Conservation (phyloP, 2,888 invertebrate genomes). For the Luperina nickerlii region DNA sequence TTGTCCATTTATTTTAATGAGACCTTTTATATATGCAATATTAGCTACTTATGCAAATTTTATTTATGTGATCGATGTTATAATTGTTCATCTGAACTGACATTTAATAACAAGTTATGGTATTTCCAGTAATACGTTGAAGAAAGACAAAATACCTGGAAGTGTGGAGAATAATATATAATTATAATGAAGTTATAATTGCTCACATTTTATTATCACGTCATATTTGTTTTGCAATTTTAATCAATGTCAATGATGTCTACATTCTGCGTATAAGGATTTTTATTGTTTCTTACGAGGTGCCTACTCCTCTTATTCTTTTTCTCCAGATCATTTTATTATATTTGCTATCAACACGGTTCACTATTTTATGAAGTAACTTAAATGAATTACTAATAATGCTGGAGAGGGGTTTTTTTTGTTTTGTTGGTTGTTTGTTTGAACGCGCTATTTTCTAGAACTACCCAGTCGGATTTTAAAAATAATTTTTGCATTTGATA, state of each 20-base stretch:
- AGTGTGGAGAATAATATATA: slow-evolving; percentile 25
- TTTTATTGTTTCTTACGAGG: background rate
- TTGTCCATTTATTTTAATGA: too few species aligned
- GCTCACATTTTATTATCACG: slow-evolving; percentile 26
- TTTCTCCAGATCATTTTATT: background rate
- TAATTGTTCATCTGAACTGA: slow-evolving; percentile 5
- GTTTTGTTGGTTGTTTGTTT: background rate
- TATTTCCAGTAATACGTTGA: slow-evolving; percentile 38
- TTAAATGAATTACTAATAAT: background rate
- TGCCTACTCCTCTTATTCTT: background rate
- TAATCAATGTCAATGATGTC: slow-evolving; percentile 14
- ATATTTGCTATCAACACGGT: background rate
- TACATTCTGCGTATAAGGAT: slow-evolving; percentile 18
- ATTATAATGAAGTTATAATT: slow-evolving; percentile 14
- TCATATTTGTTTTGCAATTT: slow-evolving; percentile 25
- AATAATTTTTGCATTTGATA: background rate
- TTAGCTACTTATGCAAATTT: slow-evolving; percentile 32
- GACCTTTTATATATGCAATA: background rate
- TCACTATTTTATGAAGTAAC: background rate
- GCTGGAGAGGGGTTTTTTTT: too few species aligned
- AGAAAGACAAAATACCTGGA: slow-evolving; percentile 48
- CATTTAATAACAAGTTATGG: slow-evolving; percentile 30
- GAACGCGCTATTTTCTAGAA: background rate
- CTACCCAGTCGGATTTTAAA: background rate
- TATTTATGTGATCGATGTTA: slow-evolving; percentile 21